These are phyloP conservation scores for Hipparchia semele DNA, from an alignment of 2,888 invertebrate genomes.

Conservation along the genomic window DNA sequence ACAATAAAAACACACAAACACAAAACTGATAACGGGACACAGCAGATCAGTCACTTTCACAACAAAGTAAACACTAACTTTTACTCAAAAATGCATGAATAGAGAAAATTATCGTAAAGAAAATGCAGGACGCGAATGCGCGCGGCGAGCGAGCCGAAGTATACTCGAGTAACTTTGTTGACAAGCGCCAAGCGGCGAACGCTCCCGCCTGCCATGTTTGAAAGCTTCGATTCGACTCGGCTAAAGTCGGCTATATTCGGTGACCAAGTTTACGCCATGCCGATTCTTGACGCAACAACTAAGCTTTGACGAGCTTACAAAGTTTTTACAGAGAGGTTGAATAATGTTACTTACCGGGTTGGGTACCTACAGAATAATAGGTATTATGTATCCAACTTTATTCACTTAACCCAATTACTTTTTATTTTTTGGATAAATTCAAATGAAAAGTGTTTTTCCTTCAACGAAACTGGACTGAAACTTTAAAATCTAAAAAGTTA, in stretches of 20 bases:
- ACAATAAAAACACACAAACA: conserved; percentile 34
- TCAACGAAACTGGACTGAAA: too few relatives aligned
- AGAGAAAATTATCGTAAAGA: conserved; percentile 36
- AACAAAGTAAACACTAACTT: conserved; percentile 33
- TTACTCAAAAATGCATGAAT: conserved; percentile 29
- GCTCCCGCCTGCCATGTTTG: conserved; percentile 70
- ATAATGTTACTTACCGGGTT: too few relatives aligned
- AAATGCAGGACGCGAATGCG: conserved; percentile 47
- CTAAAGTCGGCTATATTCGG: conserved; percentile 49
- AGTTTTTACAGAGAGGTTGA: neutral
- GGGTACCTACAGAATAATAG: too few relatives aligned
- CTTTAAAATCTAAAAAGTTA: too few relatives aligned
- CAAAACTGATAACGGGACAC: conserved; percentile 28
- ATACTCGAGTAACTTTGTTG: conserved; percentile 73
- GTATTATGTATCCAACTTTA: too few relatives aligned
- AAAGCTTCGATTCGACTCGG: conserved; percentile 67
- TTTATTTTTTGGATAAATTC: neutral
- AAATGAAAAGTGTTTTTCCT: neutral
- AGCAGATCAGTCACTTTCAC: conserved; percentile 30
- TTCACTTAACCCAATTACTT: too few relatives aligned
- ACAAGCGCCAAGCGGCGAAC: conserved; percentile 77
- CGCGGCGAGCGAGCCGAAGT: conserved; percentile 59
- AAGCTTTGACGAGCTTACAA: conserved; percentile 17
- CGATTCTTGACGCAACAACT: conserved; percentile 5
- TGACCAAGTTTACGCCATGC: conserved; percentile 8